Evolutionary conservation across 2,113 vertebrate species (phyloP), one percentile per base, ranked within the genome.

Genomic region (Trichomycterus rosablanca): DNA sequence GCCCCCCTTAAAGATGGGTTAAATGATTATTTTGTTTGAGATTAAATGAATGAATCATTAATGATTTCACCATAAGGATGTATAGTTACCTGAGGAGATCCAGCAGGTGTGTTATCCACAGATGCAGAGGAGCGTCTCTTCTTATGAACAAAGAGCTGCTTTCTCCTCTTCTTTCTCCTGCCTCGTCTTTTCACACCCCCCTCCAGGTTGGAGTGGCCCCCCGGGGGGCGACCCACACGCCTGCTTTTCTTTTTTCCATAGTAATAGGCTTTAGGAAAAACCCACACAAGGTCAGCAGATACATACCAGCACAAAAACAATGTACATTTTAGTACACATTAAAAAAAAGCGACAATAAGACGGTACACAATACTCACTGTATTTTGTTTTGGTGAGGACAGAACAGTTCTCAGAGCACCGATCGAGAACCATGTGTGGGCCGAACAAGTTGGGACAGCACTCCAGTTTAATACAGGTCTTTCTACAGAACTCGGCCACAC

Each of bases 341-440:
- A n/a, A n/a, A n/a, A n/a, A n/a, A n/a, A n/a, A n/a, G n/a, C 26
- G 26, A 7, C 26, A 30, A 30, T 4, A 3, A 7, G 26, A 11
- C 14, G 19, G 18, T 6, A 22, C 45, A 22, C 20, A 46, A 23
- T 63, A 90, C 96, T 80, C 81, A 98, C 96, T 98, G 86, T 97
- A 98, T 88, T 97, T 97, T 61, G 96, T 98, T 87, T 98, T 98
- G 74, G 96, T 98, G 74, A 98, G 89, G 66, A 96, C 90, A 19
- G 93, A 97, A 79, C 96, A 98, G 80, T 98, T 98, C 78, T 98
- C 96, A 2, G 95, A 95, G 79, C 96, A 98, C 60, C 80, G 92
- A 46, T 97, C 95, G 78, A 95, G 84, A 78, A 98, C 94, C 93
- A 97, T 95, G 54, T 88, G 82, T 34, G 96, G 94, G 43, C 96